Percentiles rank a stretch among this genome's conserved stretches.
These are phyloP conservation scores for Adelognathus sp. DNA, from an alignment of 2,888 invertebrate genomes.

Conservation along the genomic window DNA sequence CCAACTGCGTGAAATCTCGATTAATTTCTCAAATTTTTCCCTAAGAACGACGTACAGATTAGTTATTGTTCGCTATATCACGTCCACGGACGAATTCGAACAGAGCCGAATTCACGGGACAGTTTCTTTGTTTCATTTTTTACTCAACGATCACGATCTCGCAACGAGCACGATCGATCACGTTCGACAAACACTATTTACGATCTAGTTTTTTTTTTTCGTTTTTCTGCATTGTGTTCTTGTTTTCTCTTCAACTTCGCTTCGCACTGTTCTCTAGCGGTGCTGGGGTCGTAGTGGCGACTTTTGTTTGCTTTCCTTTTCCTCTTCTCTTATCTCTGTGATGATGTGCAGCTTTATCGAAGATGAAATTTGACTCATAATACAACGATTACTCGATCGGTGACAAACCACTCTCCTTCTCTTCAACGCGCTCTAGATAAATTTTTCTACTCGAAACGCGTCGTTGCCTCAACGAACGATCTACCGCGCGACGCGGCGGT, in stretches of 20 bases:
- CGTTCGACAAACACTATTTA: constrained; percentile 57
- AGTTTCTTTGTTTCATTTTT: no score
- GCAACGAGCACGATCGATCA: constrained; percentile 55
- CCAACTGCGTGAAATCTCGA: constrained; percentile 20
- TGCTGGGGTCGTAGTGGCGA: constrained; percentile 8
- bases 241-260: constrained; percentile 31
- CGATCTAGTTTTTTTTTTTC: constrained; percentile 11
- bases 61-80: constrained; percentile 60
- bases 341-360: constrained; percentile 5
- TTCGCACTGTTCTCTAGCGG: constrained; percentile 13
- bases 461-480: no score
- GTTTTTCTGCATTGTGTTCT: constrained; percentile 1
- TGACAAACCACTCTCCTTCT: no score
- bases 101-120: constrained; percentile 57
- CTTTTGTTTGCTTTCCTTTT: no score
- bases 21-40: constrained; percentile 6
- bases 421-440: no score
- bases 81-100: constrained; percentile 41
- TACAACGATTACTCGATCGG: not conserved
- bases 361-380: constrained; percentile 9
- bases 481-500: no score
- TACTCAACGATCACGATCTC: constrained; percentile 56
- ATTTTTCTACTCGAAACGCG: not conserved
- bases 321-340: constrained; percentile 8
- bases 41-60: constrained; percentile 46